Base-by-base conservation (phyloP, 1,140 invertebrate species). In the Anastatus disparis region DNA sequence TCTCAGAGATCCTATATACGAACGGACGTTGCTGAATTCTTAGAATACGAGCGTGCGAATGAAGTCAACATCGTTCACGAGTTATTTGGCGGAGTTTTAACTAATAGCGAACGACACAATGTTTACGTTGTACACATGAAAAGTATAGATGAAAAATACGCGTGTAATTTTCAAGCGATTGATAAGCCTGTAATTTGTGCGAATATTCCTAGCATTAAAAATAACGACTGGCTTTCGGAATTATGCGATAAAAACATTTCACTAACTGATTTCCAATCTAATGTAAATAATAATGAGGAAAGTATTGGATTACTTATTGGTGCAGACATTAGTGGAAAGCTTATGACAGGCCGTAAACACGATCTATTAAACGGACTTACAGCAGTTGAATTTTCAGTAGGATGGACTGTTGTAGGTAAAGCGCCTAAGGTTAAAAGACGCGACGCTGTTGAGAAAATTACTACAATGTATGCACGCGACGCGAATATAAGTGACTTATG, bases 401-500 rank as follows among this genome's bases (percentile, higher is more conserved):
- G 80, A 2, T 53, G 50, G 50, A 76, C 75, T 2, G 46, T 48
- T 3, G 22, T 48, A 17, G 46, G 46, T 6, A 48, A 48, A 10
- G 3, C 4, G 2, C 46, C n/a, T 2, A 22, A 2, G 2, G n/a
- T 15, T 3, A 4, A 3, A 6, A 8, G 3, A 17, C 6, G 22
- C 2, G 82, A 55, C 22, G 8, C 24, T 2, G 46, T 48, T 6
- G 3, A 6, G 20, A 20, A 8, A 6, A 3, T 22, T 20, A 20
- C 22, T 20, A 4, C 46, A 6, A 8, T 80, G 67, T 74, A 77
- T 48, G 31, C 66, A 6, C 59, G 27, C 6, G 55, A 72, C 9
- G 61, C 67, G 2, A 44, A 72, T 13, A 52, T 83, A 26, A 58
- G 59, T 0, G 75, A 84, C 31, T 75, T 86, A n/a, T 86, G 84